A percentile compares a stretch with the other conserved stretches of the same genome.
These are phyloP conservation scores for Himantopus leucocephalus DNA, from an alignment of 2,113 vertebrate genomes.

Conservation along the genomic window DNA sequence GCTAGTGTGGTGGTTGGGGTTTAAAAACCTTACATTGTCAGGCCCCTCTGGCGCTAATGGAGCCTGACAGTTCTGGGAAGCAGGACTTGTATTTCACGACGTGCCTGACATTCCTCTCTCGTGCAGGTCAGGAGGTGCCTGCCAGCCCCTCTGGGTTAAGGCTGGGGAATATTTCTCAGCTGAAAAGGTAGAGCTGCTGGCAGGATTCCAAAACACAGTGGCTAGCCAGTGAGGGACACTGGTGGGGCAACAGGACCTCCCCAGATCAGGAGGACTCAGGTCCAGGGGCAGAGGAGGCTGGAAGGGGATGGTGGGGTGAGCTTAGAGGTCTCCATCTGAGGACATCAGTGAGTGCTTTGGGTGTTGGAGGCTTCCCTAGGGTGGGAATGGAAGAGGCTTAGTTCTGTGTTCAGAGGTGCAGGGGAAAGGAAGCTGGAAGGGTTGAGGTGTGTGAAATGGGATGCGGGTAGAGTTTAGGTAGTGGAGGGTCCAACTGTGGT, in stretches of 20 bases:
- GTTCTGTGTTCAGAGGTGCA: background rate
- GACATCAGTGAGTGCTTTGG: background rate
- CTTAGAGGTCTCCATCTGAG: background rate
- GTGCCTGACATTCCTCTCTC: conserved; percentile 6
- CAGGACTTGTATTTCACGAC: background rate
- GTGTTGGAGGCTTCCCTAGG: background rate
- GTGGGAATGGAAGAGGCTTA: background rate
- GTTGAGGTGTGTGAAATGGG: background rate
- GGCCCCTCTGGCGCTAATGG: background rate
- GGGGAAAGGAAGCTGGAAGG: background rate
- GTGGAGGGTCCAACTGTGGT: background rate
- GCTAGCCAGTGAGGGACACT: background rate
- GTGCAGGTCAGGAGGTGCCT: background rate
- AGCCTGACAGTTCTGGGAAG: conserved; percentile 15
- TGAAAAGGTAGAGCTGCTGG: background rate
- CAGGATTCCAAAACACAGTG: background rate
- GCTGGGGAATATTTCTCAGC: background rate
- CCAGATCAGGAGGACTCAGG: background rate
- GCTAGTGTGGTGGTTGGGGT: background rate
- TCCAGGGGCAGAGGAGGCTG: background rate
- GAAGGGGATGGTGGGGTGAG: background rate
- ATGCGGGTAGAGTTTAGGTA: background rate
- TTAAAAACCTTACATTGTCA: background rate
- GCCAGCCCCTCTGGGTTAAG: background rate
- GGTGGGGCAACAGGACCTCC: background rate